These are phyloP conservation scores for Brienomyrus longianalis DNA, from an alignment of 2,113 vertebrate genomes.

Conservation along the genomic window DNA sequence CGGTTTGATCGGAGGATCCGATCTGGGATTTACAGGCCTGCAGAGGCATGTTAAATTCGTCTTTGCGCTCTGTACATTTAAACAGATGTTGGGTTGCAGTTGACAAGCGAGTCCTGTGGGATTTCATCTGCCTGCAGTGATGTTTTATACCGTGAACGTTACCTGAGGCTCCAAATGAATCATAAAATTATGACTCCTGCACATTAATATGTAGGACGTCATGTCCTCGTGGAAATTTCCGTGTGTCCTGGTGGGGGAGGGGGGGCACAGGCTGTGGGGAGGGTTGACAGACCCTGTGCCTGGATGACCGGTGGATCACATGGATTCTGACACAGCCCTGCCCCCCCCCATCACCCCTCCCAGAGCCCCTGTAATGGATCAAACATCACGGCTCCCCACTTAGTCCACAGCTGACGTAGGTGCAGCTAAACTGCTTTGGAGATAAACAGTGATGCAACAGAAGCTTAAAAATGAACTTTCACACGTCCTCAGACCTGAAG, in stretches of 20 bases:
- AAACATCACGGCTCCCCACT: neutral
- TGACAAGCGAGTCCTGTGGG: slow-evolving; percentile 49
- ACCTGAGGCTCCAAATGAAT: slow-evolving; percentile 48
- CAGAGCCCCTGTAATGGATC: neutral
- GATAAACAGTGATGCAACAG: neutral
- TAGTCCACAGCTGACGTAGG: neutral
- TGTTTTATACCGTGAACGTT: slow-evolving; percentile 50
- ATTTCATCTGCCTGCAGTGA: slow-evolving; percentile 43
- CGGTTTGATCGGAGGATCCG: slow-evolving; percentile 30
- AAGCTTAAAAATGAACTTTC: neutral
- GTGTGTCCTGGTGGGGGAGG: neutral
- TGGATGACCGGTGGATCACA: neutral
- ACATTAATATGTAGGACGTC: slow-evolving; percentile 28
- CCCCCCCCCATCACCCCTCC: neutral
- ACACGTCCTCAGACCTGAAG: neutral
- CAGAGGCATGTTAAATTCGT: slow-evolving; percentile 38
- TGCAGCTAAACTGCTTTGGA: neutral
- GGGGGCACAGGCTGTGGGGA: neutral
- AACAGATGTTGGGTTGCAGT: slow-evolving; percentile 51
- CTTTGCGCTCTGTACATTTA: slow-evolving; percentile 43
- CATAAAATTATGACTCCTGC: slow-evolving; percentile 40
- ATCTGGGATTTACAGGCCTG: slow-evolving; percentile 45
- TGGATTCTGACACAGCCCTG: neutral
- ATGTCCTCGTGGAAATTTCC: slow-evolving; percentile 23
- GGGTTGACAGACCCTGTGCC: neutral